A percentile compares a stretch with the other conserved stretches of the same genome.
phyloP scores from a whole-genome alignment of 2,888 invertebrate species.

The Chaetoderma sp. region DNA sequence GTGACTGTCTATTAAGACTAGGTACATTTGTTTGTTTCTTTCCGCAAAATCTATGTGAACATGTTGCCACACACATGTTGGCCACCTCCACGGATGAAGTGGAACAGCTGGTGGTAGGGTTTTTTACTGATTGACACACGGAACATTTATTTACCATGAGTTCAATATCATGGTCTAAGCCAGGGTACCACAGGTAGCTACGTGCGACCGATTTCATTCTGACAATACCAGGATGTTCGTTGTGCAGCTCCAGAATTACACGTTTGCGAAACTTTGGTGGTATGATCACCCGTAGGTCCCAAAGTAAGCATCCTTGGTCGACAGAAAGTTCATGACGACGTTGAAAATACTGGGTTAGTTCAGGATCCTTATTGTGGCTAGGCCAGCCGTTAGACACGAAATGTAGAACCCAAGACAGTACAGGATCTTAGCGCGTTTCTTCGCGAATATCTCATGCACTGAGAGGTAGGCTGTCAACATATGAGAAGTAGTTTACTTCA shows the following conservation, averaged over 20 bases:
- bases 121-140: no score
- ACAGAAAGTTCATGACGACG: conserved; percentile 24
- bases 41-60: no score
- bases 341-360: conserved; percentile 22
- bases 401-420: conserved; percentile 11
- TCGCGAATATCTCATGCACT: conserved; percentile 19
- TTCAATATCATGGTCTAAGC: no score
- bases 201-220: conserved; percentile 40
- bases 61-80: no score
- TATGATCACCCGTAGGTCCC: conserved; percentile 37
- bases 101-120: no score
- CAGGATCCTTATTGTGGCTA: not conserved
- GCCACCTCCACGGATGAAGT: no score
- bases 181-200: no score
- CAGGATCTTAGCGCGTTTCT: conserved; percentile 26
- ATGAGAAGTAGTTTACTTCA: conserved; percentile 20
- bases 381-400: not conserved
- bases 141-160: no score
- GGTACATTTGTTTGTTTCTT: no score
- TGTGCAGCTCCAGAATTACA: conserved; percentile 31
- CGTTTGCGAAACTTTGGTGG: conserved; percentile 18
- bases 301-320: conserved; percentile 24
- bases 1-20: no score
- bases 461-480: conserved; percentile 30
- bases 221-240: conserved; percentile 36